Evolutionary conservation across 2,113 vertebrate species (phyloP), one percentile per base, ranked within the genome.

Genomic region (Dissostichus mawsoni): DNA sequence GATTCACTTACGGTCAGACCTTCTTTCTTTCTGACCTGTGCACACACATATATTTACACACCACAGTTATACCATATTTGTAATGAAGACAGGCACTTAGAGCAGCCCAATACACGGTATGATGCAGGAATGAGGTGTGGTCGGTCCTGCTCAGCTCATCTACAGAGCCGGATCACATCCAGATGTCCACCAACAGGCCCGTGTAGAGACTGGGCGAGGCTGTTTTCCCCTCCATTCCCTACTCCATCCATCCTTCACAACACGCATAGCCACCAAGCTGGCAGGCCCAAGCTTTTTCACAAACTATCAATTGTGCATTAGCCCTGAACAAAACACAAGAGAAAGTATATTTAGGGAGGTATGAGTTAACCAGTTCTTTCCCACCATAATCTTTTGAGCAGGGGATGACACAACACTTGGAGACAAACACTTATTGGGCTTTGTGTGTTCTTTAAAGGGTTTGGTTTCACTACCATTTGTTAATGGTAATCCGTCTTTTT

Each of bases 81-180:
- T 13, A 29, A 57, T 56, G 20, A 25, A 59, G 52, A 62, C 47
- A 55, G 5, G 29, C 64, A 78, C 70, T 23, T 69, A 66, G 53
- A 74, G 58, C 66, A 64, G 57, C 56, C 59, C 23, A 20, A 7
- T 65, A 41, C 44, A 33, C 14, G 20, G 25, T 25, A 57, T 58
- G 69, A 81, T 72, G 64, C 59, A 76, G 74, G 68, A 56, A 65
- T 48, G 74, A 89, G 86, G 89, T 83, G 87, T 72, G 82, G 84
- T 87, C 69, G 56, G 52, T 71, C 74, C 84, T 74, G 81, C 79
- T 85, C 72, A 55, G 70, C 80, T 91, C 89, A 85, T 92, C 86
- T 84, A 80, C 69, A 76, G 72, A 82, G 62, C 76, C 66, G 77
- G 89, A 92, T 93, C 82, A 84, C 83, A 90, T 90, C 90, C 94